Evolutionary conservation across 1,140 invertebrate genomes (phyloP), one percentile per base, ranked within the genome.

Genomic region (Hesperophylax magnus): DNA sequence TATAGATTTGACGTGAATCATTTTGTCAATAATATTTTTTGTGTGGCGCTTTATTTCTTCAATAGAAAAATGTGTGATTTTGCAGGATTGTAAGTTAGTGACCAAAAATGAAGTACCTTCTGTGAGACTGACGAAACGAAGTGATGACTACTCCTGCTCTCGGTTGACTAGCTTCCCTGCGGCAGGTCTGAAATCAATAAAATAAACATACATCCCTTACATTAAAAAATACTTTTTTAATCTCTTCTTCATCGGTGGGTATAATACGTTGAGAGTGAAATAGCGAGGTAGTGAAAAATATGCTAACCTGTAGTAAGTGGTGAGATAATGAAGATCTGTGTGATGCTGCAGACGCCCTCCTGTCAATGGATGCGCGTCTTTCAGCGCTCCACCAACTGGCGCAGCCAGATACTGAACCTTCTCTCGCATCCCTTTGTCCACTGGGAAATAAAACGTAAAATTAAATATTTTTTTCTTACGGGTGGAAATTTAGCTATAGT

Each of bases 61-160:
- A 14, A 47, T 47, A 8, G 39, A 47, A 47, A 47, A 47, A 8
- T 14, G 34, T 39, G 1, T 47, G 39, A 47, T 47, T 47, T 47
- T 8, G 39, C 14, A 14, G 11, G 39, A 8, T 1, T 47, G 39
- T 1, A 14, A 47, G 11, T 2, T 0, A 8, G 3, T 47, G 39
- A 47, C 0, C 8, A 65, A 22, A 65, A 11, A 65, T 31, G n/a
- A 65, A 58, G 87, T 91, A 97, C 95, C 97, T 95, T 88, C 97
- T 88, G 85, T 97, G 95, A 2, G 96, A 97, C 86, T 96, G 95
- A 60, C 97, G 89, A 85, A 96, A 97, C 31, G 96, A 97, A 0
- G 97, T 98, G n/a, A 98, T 96, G 14, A 98, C 96, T 9, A 97
- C 96, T 4, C 97, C 97, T 17, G 93, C 96, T 91, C 94, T 96